Evolutionary conservation across 2,113 vertebrate genomes (phyloP).

Genomic region (Tachysurus vachellii): DNA sequence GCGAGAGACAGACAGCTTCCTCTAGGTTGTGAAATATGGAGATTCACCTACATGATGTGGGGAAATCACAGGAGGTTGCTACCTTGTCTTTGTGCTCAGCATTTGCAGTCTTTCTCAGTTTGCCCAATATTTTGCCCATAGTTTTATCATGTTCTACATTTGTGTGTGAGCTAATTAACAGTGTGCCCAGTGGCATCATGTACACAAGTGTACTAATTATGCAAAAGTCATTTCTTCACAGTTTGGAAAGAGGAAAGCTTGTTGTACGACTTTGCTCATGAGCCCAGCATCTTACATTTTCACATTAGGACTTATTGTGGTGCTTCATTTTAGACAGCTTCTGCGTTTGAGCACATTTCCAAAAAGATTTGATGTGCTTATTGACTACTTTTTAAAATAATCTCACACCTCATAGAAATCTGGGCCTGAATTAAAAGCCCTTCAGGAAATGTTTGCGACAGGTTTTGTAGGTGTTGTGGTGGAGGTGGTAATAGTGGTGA

Average conservation of each 20-base stretch:
- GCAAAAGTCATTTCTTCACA: background rate
- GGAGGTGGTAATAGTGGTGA: background rate
- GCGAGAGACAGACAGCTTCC: background rate
- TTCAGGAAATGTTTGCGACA: background rate
- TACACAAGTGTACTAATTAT: background rate
- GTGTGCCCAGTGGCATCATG: background rate
- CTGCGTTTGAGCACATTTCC: background rate
- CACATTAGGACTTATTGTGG: background rate
- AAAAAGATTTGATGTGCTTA: background rate
- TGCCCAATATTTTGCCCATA: background rate
- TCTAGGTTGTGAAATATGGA: conserved; percentile 57
- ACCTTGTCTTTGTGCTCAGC: background rate
- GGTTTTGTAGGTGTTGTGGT: background rate
- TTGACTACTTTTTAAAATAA: background rate
- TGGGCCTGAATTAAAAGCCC: background rate
- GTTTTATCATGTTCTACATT: background rate
- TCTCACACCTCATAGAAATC: background rate
- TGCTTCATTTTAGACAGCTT: background rate
- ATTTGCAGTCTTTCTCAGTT: background rate
- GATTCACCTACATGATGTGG: conserved; percentile 52
- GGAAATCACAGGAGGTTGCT: background rate
- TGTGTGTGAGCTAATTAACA: background rate
- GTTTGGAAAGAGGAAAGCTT: background rate
- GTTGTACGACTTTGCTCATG: background rate
- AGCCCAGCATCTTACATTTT: background rate